Conservation (phyloP, 1,140 invertebrate genomes). For the Macrosteles quadrilineatus region DNA sequence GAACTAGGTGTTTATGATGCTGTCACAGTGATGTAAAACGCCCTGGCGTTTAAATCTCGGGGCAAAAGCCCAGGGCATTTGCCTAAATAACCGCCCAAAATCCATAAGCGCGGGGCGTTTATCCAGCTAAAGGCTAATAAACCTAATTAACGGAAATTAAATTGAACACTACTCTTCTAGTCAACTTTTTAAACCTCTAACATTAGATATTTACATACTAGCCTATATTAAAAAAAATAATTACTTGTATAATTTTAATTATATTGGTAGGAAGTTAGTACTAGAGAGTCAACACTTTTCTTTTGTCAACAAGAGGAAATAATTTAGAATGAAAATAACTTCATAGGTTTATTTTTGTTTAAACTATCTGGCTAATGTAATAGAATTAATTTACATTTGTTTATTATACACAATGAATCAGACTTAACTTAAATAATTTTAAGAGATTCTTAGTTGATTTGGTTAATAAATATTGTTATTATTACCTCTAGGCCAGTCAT, state of each 20-base stretch:
- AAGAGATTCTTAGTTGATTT: background rate
- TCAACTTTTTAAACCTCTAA: too few species aligned
- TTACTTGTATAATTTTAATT: too few species aligned
- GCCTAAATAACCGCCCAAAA: too few species aligned
- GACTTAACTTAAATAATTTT: background rate
- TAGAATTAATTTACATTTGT: background rate
- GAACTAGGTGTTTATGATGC: conserved; percentile 20
- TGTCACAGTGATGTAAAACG: background rate
- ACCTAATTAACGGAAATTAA: too few species aligned
- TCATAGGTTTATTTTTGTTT: too few species aligned
- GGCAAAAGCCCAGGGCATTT: too few species aligned
- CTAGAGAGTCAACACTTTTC: too few species aligned
- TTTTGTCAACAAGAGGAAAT: background rate
- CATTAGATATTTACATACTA: too few species aligned
- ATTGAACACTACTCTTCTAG: too few species aligned
- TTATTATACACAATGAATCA: background rate
- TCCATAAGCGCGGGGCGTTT: too few species aligned
- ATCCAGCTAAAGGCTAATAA: background rate
- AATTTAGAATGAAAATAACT: conserved; percentile 14
- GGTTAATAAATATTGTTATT: conserved; percentile 2
- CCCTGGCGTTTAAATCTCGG: background rate
- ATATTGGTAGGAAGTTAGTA: conserved; percentile 1
- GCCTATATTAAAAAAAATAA: too few species aligned
- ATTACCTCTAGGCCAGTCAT: background rate
- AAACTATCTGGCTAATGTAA: background rate